Percentiles rank a stretch among this genome's conserved stretches.
Conservation (phyloP, 1,140 invertebrate genomes). For the Drosophila fuyamai region DNA sequence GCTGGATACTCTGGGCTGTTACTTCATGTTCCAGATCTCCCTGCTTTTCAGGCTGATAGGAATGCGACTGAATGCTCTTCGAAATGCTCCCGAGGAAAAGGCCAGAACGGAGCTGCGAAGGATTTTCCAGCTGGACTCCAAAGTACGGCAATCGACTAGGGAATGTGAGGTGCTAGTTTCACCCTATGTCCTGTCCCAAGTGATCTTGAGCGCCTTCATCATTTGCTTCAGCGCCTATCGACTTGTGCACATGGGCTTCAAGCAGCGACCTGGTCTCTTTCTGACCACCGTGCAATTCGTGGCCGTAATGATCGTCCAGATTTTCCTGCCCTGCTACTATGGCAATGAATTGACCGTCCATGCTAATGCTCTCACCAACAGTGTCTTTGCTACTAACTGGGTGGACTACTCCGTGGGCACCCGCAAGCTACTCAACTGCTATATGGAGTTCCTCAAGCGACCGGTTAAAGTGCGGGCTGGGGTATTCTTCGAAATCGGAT, state of each 20-base stretch:
- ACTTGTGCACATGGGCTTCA: constrained; percentile 62
- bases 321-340: constrained; percentile 76
- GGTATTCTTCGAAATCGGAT: constrained; percentile 71
- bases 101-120: constrained; percentile 38
- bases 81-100: constrained; percentile 19
- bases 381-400: constrained; percentile 73
- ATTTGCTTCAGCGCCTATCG: constrained; percentile 75
- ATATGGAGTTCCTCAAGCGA: constrained; percentile 71
- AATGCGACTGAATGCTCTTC: constrained; percentile 48
- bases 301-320: constrained; percentile 69
- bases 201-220: constrained; percentile 73
- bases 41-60: constrained; percentile 59
- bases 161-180: constrained; percentile 66
- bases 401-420: constrained; percentile 61
- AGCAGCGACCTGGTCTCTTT: constrained; percentile 60
- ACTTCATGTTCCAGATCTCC: constrained; percentile 70
- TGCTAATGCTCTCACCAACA: constrained; percentile 58
- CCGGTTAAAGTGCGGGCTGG: constrained; percentile 70
- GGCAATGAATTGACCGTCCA: constrained; percentile 70
- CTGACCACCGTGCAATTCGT: constrained; percentile 69
- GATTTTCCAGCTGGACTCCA: constrained; percentile 51
- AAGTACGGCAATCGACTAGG: constrained; percentile 22
- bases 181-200: constrained; percentile 63
- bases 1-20: constrained; percentile 70
- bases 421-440: constrained; percentile 69